Conservation (phyloP, 2,888 invertebrate genomes). For the Thymelicus sylvestris region DNA sequence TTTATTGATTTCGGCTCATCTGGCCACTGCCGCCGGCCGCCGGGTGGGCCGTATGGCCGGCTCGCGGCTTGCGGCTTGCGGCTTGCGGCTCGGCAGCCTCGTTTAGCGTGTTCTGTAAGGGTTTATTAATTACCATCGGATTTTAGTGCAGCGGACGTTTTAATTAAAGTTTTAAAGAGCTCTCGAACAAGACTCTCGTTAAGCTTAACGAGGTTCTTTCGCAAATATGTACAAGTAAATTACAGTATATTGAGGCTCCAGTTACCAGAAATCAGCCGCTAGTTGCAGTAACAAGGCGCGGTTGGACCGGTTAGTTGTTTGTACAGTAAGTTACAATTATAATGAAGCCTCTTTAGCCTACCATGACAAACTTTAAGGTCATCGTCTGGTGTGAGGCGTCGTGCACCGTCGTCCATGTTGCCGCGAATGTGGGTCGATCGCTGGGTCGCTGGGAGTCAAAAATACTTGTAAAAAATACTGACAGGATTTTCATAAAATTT, state of each 20-base stretch:
- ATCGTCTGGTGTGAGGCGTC: too few species aligned
- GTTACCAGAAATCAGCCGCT: neutral
- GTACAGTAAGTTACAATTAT: neutral
- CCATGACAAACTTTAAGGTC: too few species aligned
- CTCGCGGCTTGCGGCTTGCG: too few species aligned
- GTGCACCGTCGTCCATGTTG: too few species aligned
- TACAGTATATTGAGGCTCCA: neutral
- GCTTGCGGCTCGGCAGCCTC: neutral
- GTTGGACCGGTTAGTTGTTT: neutral
- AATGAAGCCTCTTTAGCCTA: too few species aligned
- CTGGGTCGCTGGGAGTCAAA: too few species aligned
- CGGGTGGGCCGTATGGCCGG: neutral
- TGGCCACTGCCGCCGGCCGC: neutral
- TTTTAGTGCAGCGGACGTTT: slow-evolving; percentile 21
- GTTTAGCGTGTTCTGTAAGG: slow-evolving; percentile 13
- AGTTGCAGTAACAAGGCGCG: neutral
- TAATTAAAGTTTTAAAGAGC: slow-evolving; percentile 17
- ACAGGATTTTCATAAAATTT: too few species aligned
- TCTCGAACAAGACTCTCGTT: slow-evolving; percentile 4
- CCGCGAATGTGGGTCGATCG: too few species aligned
- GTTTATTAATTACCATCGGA: slow-evolving; percentile 23
- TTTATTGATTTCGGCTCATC: slow-evolving; percentile 9
- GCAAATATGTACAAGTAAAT: slow-evolving; percentile 11
- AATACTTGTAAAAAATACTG: too few species aligned
- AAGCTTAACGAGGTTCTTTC: slow-evolving; percentile 13